A percentile compares a stretch with the other conserved stretches of the same genome.
phyloP scores from a whole-genome alignment of 2,113 vertebrate genomes.

The Grus americana region DNA sequence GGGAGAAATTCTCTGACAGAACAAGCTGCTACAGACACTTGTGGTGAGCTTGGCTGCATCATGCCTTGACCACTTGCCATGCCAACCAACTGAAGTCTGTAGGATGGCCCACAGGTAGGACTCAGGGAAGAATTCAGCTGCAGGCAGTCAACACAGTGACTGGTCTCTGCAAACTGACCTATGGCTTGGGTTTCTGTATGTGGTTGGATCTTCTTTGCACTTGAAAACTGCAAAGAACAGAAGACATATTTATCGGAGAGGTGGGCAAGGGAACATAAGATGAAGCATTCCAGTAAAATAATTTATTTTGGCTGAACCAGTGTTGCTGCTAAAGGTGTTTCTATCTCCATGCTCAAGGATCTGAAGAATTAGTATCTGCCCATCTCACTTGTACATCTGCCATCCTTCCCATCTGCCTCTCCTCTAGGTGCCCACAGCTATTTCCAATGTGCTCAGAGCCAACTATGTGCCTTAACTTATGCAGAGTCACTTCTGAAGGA shows the following conservation, averaged over 20 bases:
- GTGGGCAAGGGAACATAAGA: not conserved
- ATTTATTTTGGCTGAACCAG: not conserved
- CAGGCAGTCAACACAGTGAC: not conserved
- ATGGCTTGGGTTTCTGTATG: not conserved
- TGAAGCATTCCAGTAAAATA: not conserved
- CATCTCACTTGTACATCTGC: not conserved
- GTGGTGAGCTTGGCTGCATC: not conserved
- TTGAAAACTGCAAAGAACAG: not conserved
- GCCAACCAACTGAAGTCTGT: not conserved
- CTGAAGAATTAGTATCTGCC: not conserved
- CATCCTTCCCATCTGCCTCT: not conserved
- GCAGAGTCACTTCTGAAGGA: not conserved
- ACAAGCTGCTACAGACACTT: not conserved
- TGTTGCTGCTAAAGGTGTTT: not conserved
- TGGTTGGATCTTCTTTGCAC: not conserved
- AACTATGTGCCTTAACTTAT: not conserved
- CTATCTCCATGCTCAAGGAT: not conserved
- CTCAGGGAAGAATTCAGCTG: not conserved
- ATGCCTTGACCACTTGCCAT: fast-evolving
- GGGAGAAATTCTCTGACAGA: not conserved
- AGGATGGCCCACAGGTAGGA: not conserved
- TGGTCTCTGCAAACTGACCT: not conserved
- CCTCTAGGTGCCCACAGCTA: not conserved
- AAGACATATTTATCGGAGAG: not conserved
- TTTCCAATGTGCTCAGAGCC: not conserved